Evolutionary conservation across 35 echinoderm and acorn worm species (phyloP), one percentile per base, ranked within the genome.

Genomic region (Lytechinus variegatus): DNA sequence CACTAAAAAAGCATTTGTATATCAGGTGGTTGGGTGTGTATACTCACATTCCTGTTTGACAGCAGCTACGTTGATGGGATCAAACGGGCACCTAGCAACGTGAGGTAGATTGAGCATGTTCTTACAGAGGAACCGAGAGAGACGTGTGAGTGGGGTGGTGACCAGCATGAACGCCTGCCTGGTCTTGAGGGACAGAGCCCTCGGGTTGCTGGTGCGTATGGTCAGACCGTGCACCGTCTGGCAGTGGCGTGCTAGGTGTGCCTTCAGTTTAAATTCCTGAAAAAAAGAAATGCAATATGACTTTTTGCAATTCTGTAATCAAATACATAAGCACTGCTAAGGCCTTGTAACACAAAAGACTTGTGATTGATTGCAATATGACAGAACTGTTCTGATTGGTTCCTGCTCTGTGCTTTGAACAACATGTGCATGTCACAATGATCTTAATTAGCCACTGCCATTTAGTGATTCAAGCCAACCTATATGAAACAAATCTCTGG

Each of bases 261-360:
- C 94, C 91, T 99, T 99, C 66, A 98, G 92, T 87, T 99, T 99
- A 95, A 99, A 99, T 60, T 99, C 98, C 98, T 99, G 89, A 7
- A 66, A 28, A 28, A 44, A 44, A 54, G 27, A 28, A 28, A 12
- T 24, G 66, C 6, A 79, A 79, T 71, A 4, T 24, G 21, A 79
- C 3, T 1, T 0, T 1, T 44, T 44, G 33, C 33, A 44, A 44
- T 44, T 44, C 33, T 44, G 2, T 44, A 44, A 44, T 44, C 33
- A 44, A 44, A 44, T 44, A 44, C 33, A 44, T 44, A 44, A 44
- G 33, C 33, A 44, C 33, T 44, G 33, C 33, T 44, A 44, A 44
- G 33, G 33, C 33, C 33, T 44, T 44, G 33, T 44, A 44, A 44
- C 33, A 44, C 33, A 44, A 44, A 44, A 44, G 33, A 44, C 33